These are phyloP conservation scores for Leptinotarsa rubiginosa DNA, from an alignment of 2,888 invertebrate species.

Conservation along the genomic window DNA sequence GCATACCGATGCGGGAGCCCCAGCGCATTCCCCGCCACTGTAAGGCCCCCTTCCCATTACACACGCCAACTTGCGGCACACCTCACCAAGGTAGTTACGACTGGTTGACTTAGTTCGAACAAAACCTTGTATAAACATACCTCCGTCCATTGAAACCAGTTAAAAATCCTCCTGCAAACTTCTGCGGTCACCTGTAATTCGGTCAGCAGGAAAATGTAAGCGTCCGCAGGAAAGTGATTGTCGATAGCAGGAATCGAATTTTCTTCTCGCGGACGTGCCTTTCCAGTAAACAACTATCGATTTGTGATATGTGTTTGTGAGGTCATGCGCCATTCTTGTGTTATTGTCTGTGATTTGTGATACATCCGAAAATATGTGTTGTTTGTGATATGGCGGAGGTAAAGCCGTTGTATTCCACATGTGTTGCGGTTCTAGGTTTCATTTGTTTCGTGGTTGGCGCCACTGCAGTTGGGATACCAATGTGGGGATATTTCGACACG, in stretches of 20 bases:
- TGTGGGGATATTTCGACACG: conserved; percentile 88
- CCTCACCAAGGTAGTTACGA: conserved; percentile 56
- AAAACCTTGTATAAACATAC: conserved; percentile 50
- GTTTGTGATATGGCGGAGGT: conserved; percentile 69
- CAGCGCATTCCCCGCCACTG: conserved; percentile 36
- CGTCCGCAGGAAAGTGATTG: conserved; percentile 24
- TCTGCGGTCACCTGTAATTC: conserved; percentile 36
- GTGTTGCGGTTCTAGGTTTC: conserved; percentile 79
- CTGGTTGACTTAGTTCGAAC: conserved; percentile 55
- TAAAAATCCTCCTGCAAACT: conserved; percentile 41
- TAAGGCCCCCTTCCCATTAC: conserved; percentile 49
- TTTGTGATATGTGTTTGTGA: conserved; percentile 51
- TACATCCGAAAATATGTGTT: conserved; percentile 33
- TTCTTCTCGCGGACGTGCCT: conserved; percentile 43
- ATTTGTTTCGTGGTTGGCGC: conserved; percentile 85
- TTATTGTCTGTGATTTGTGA: conserved; percentile 43
- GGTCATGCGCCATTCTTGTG: conserved; percentile 47
- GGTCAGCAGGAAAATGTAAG: conserved; percentile 48
- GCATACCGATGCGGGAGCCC: not conserved
- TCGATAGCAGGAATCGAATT: conserved; percentile 41
- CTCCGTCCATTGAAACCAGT: conserved; percentile 35
- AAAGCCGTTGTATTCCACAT: conserved; percentile 77
- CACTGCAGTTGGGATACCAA: conserved; percentile 84
- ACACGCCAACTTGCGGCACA: conserved; percentile 52
- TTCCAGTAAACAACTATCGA: conserved; percentile 55